Base-by-base conservation (phyloP, 1,140 invertebrate genomes). In the Drosophila sechellia region DNA sequence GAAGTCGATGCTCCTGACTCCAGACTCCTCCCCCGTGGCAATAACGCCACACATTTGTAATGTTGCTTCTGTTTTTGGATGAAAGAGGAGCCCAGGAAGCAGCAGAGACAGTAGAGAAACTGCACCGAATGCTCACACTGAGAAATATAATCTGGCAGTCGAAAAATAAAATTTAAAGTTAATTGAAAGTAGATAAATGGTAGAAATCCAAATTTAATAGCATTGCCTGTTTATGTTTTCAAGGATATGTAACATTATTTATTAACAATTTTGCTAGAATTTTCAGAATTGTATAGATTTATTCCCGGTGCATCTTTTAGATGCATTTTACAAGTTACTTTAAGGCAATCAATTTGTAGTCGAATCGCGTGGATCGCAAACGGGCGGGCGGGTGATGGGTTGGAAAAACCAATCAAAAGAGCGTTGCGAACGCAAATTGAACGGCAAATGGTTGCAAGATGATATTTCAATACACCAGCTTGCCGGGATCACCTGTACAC, bases 21-120 rank as follows among this genome's bases (percentile, higher is more conserved):
- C 53, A 56, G 77, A 74, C 84, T 84, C 84, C 84, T 90, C 85
- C 84, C 79, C 85, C 84, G 73, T 80, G 85, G 84, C 84, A 89
- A 89, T 89, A 89, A 89, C 84, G 84, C 84, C 84, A 90, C 84
- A 89, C 84, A 89, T 89, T 89, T 89, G 84, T 89, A 89, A 89
- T 89, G 79, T 89, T 89, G 84, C 84, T 89, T 89, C 84, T 89
- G 84, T 89, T 89, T 81, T 80, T 56, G 56, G 72, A 59, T 59
- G 74, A 72, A 79, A 64, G 81, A 79, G 66, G 65, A 79, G 70
- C 60, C 71, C 54, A 60, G 59, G 57, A 58, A 56, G 56, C 66
- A 43, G 39, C 49, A 43, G 39, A 15, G 35, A 39, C 17, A 69
- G 17, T 27, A 43, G 25, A 34, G 43, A 25, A 55, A 49, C 64